A percentile compares a stretch with the other conserved stretches of the same genome.
phyloP scores from a whole-genome alignment of 2,888 invertebrate genomes.

The Prosapia bicincta region DNA sequence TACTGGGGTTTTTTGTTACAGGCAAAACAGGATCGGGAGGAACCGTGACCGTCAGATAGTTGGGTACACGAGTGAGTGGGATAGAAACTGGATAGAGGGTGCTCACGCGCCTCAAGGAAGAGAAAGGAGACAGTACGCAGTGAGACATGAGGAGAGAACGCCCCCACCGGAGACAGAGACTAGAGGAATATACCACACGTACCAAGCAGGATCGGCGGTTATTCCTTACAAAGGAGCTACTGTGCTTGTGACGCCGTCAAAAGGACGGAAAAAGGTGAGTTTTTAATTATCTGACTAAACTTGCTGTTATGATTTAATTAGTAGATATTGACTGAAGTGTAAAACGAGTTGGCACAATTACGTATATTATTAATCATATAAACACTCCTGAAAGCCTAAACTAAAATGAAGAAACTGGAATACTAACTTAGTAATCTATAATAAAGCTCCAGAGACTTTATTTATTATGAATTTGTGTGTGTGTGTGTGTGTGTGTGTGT shows the following conservation, averaged over 20 bases:
- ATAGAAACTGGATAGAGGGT: conserved; percentile 7
- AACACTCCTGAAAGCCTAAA: too few species aligned
- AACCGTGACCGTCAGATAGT: background rate
- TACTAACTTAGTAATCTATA: too few species aligned
- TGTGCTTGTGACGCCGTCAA: conserved; percentile 1
- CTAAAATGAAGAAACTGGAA: too few species aligned
- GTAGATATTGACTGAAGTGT: too few species aligned
- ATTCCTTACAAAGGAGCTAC: conserved; percentile 18
- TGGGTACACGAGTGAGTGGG: conserved; percentile 14
- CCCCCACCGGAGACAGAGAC: conserved; percentile 5
- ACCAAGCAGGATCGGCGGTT: conserved; percentile 16
- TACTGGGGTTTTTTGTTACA: background rate
- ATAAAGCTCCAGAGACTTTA: too few species aligned
- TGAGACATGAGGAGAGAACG: background rate
- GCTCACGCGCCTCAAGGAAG: background rate
- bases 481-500: too few species aligned
- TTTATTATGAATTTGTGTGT: too few species aligned
- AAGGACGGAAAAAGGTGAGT: conserved; percentile 3
- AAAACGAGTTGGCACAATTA: too few species aligned
- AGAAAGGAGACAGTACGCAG: background rate
- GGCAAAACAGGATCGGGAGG: background rate
- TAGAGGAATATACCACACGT: conserved; percentile 16
- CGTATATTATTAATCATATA: too few species aligned
- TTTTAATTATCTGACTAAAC: too few species aligned
- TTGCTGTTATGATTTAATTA: too few species aligned